Conservation (phyloP, 2,113 vertebrate genomes). For the Canis aureus region DNA sequence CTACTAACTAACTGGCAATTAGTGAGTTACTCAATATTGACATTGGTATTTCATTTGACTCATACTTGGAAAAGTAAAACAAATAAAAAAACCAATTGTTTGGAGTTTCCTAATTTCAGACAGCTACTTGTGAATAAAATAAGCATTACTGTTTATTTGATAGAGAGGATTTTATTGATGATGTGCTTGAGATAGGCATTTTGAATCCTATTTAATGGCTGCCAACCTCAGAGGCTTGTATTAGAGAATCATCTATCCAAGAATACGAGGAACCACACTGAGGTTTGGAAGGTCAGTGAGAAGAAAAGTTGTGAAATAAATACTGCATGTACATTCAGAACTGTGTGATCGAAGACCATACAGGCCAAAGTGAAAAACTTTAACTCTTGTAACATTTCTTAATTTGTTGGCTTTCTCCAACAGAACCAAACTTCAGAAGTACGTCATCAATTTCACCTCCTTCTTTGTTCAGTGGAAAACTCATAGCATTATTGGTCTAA, state of each 20-base stretch:
- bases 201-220: constrained; percentile 6
- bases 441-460: constrained; percentile 6
- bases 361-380: not conserved
- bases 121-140: constrained; percentile 33
- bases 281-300: constrained; percentile 1
- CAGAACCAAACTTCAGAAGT: constrained; percentile 37
- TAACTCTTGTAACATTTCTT: constrained; percentile 16
- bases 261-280: not conserved
- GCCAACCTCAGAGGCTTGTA: not conserved
- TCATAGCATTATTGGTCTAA: not conserved
- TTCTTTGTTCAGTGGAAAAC: constrained; percentile 18
- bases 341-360: not conserved
- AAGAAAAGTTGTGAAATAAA: constrained; percentile 46
- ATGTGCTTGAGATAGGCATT: constrained; percentile 14
- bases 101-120: constrained; percentile 6
- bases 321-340: not conserved
- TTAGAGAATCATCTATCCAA: not conserved
- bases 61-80: not conserved
- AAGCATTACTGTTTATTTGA: not conserved
- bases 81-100: not conserved
- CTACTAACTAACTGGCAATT: not conserved
- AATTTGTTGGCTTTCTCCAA: constrained; percentile 41
- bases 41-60: not conserved
- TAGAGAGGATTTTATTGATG: not conserved
- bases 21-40: not conserved